phyloP scores from a whole-genome alignment of 1,140 invertebrate species.

The Homalodisca vitripennis region DNA sequence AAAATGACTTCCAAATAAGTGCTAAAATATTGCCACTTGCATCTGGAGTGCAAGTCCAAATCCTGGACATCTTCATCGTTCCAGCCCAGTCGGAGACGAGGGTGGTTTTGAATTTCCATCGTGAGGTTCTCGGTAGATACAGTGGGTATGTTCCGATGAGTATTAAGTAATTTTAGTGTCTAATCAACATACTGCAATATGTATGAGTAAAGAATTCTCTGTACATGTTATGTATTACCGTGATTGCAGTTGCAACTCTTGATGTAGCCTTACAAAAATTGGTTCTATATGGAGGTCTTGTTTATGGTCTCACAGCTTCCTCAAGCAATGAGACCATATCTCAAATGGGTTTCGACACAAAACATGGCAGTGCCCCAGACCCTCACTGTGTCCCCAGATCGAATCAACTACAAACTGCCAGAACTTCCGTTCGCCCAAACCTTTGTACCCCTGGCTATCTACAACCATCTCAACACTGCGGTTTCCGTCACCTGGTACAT shows the following conservation, averaged over 20 bases:
- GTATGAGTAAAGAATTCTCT: too few species aligned
- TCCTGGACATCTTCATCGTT: not conserved
- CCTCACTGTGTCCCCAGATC: not conserved
- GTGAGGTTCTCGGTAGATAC: not conserved
- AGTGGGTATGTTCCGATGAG: too few species aligned
- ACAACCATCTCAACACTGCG: not conserved
- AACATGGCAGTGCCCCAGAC: not conserved
- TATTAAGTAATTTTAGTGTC: too few species aligned
- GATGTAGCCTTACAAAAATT: too few species aligned
- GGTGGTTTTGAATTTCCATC: constrained; percentile 1
- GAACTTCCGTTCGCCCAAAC: not conserved
- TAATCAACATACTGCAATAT: too few species aligned
- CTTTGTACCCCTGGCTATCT: not conserved
- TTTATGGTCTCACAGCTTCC: too few species aligned
- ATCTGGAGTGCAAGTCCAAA: not conserved
- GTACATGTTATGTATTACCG: too few species aligned
- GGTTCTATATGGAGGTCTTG: too few species aligned
- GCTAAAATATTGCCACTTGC: not conserved
- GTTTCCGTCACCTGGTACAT: not conserved
- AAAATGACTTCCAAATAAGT: constrained; percentile 13
- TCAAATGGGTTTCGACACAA: too few species aligned
- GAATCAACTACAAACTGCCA: not conserved
- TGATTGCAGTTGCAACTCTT: too few species aligned
- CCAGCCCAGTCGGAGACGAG: not conserved
- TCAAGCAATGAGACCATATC: too few species aligned